Percentiles rank a stretch among this genome's conserved stretches.
phyloP scores from a whole-genome alignment of 1,140 invertebrate genomes.

The Musca vetustissima region DNA sequence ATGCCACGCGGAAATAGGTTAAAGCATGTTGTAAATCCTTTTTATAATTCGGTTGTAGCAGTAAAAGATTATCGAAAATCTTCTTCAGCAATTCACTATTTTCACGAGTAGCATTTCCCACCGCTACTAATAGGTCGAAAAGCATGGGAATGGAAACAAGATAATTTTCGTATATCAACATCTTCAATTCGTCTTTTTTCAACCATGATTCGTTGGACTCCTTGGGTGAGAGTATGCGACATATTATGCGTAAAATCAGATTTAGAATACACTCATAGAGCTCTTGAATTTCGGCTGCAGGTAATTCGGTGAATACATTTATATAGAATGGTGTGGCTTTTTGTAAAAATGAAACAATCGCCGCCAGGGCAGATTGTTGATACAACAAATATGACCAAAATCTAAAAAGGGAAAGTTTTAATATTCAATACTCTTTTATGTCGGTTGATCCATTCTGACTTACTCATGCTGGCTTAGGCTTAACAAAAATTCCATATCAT shows the following conservation, averaged over 20 bases:
- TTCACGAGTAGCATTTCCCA: slow-evolving; percentile 61
- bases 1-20: slow-evolving; percentile 57
- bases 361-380: slow-evolving; percentile 66
- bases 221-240: slow-evolving; percentile 73
- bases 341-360: slow-evolving; percentile 72
- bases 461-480: slow-evolving; percentile 43
- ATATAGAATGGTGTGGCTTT: slow-evolving; percentile 71
- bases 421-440: too few species aligned
- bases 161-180: slow-evolving; percentile 77
- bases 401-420: slow-evolving; percentile 55
- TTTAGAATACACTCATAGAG: slow-evolving; percentile 63
- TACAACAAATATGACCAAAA: slow-evolving; percentile 82
- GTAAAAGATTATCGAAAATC: slow-evolving; percentile 69
- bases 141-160: slow-evolving; percentile 80
- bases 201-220: slow-evolving; percentile 74
- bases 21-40: slow-evolving; percentile 66
- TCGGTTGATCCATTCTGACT: too few species aligned
- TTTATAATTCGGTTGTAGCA: slow-evolving; percentile 69
- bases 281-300: slow-evolving; percentile 34
- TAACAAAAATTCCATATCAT: slow-evolving; percentile 45
- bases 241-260: slow-evolving; percentile 68
- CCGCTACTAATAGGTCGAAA: slow-evolving; percentile 75
- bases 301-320: slow-evolving; percentile 54
- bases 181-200: slow-evolving; percentile 63
- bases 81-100: slow-evolving; percentile 65